Conservation (phyloP, 2,113 vertebrate species). For the Mastomys natalensis region DNA sequence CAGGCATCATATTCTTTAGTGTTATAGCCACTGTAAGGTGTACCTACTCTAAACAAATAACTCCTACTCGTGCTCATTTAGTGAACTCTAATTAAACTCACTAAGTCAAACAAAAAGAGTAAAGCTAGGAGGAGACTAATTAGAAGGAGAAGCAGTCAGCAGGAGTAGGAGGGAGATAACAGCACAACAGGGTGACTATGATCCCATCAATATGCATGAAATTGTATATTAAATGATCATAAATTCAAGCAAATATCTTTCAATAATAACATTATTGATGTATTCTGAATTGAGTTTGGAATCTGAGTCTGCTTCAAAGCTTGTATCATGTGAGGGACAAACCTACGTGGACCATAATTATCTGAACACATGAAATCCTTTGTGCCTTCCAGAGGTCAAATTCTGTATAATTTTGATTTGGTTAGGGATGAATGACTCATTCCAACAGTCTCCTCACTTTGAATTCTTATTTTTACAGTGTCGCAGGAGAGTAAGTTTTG, state of each 20-base stretch:
- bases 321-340: not conserved
- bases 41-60: not conserved
- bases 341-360: not conserved
- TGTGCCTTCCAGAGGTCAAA: constrained; percentile 14
- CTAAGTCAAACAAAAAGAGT: not conserved
- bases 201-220: not conserved
- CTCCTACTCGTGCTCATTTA: not conserved
- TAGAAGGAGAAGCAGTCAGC: not conserved
- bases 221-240: not conserved
- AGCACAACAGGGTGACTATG: not conserved
- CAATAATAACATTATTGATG: not conserved
- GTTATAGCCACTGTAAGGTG: not conserved
- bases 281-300: not conserved
- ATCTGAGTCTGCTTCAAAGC: not conserved
- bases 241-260: not conserved
- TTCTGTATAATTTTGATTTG: not conserved
- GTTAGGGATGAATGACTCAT: not conserved
- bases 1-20: not conserved
- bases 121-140: not conserved
- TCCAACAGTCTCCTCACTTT: not conserved
- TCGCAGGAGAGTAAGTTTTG: not conserved
- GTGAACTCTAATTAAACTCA: not conserved
- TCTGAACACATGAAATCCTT: not conserved
- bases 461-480: not conserved
- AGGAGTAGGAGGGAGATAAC: not conserved